These are phyloP conservation scores for Himalopsyche anomala DNA, from an alignment of 2,888 invertebrate species.

Conservation along the genomic window DNA sequence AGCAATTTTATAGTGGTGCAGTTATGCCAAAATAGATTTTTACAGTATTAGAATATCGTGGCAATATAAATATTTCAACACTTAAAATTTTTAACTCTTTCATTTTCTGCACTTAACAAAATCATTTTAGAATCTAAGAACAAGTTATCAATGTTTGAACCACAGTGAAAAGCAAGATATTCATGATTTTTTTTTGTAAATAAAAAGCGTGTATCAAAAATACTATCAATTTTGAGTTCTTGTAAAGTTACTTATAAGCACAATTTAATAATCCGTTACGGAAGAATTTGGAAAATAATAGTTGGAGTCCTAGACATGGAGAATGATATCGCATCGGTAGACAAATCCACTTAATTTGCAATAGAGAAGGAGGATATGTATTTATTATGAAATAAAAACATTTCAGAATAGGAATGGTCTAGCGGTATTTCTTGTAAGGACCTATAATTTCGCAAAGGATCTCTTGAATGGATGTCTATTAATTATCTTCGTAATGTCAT, in stretches of 20 bases:
- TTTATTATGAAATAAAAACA: constrained; percentile 39
- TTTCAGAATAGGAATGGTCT: background rate
- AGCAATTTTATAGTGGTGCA: too few relatives aligned
- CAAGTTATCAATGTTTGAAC: too few relatives aligned
- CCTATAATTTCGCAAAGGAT: constrained; percentile 11
- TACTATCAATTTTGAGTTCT: too few relatives aligned
- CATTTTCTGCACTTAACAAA: too few relatives aligned
- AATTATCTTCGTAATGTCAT: constrained; percentile 62
- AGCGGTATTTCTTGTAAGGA: constrained; percentile 33
- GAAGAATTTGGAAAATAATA: constrained; percentile 17
- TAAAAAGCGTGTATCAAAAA: too few relatives aligned
- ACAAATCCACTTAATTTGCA: constrained; percentile 31
- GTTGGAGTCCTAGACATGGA: background rate
- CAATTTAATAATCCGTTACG: constrained; percentile 44
- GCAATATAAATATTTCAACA: too few relatives aligned
- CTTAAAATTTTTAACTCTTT: too few relatives aligned
- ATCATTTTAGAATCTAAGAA: too few relatives aligned
- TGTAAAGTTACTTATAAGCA: background rate
- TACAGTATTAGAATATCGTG: too few relatives aligned
- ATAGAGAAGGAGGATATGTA: constrained; percentile 35
- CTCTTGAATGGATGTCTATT: constrained; percentile 52
- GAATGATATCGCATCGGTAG: background rate
- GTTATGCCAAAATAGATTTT: too few relatives aligned
- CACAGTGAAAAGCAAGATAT: too few relatives aligned
- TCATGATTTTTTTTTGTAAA: too few relatives aligned